These are phyloP conservation scores for Branchipolynoe longqiensis DNA, from an alignment of 2,888 invertebrate species.

Conservation along the genomic window DNA sequence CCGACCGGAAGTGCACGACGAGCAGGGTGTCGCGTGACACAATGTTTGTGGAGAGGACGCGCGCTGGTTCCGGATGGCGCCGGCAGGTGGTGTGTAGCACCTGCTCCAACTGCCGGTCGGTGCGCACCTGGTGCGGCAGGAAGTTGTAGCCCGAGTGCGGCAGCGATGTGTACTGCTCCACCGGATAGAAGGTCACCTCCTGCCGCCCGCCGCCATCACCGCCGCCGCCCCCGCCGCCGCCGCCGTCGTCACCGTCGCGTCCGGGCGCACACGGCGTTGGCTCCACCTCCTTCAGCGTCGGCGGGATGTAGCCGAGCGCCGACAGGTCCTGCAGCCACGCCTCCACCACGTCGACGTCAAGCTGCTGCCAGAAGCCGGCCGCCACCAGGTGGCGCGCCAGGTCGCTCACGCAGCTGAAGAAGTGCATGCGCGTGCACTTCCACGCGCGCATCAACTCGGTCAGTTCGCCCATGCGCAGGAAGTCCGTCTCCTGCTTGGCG, in stretches of 20 bases:
- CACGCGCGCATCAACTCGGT: constrained; percentile 66
- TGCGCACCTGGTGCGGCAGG: constrained; percentile 48
- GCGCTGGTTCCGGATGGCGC: background rate
- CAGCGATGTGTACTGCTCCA: constrained; percentile 65
- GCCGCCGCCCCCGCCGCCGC: too few species aligned
- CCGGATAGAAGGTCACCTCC: constrained; percentile 63
- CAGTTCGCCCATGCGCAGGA: constrained; percentile 67
- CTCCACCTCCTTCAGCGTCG: constrained; percentile 44
- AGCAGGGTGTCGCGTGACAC: constrained; percentile 59
- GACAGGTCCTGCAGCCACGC: constrained; percentile 68
- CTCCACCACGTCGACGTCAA: constrained; percentile 66
- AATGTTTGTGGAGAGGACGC: background rate
- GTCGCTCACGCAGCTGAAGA: constrained; percentile 67
- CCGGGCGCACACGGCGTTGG: background rate
- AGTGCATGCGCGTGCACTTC: constrained; percentile 66
- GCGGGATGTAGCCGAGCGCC: constrained; percentile 65
- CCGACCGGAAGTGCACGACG: constrained; percentile 59
- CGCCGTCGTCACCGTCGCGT: background rate
- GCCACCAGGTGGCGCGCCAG: constrained; percentile 64
- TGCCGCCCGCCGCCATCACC: too few species aligned
- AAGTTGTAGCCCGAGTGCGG: constrained; percentile 59
- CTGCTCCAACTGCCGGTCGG: constrained; percentile 43
- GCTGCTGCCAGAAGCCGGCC: constrained; percentile 61
- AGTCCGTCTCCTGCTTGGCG: constrained; percentile 68
- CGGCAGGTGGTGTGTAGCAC: constrained; percentile 58